Conservation (phyloP, 2,797 vertebrate genomes). For the Enteromius treurensis region DNA sequence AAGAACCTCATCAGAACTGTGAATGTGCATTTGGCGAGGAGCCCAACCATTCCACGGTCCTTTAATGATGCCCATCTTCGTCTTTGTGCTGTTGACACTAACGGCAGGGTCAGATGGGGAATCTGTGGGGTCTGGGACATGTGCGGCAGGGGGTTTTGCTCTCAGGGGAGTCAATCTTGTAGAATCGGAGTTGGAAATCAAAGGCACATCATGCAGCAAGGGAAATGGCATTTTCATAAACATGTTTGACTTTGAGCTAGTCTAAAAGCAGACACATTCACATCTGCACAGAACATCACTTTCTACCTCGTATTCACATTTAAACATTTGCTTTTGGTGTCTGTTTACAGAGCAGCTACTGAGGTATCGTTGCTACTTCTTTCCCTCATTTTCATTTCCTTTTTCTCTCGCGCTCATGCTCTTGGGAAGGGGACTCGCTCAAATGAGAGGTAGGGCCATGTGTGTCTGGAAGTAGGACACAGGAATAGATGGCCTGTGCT, state of each 20-base stretch:
- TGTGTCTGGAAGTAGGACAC: slow-evolving; percentile 79
- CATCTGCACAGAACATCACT: slow-evolving; percentile 2
- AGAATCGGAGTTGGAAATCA: slow-evolving; percentile 30
- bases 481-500: slow-evolving; percentile 82
- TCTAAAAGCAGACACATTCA: not conserved
- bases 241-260: slow-evolving; percentile 38
- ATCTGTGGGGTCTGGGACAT: slow-evolving; percentile 25
- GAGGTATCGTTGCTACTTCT: not conserved
- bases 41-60: not conserved
- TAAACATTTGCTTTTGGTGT: slow-evolving; percentile 31
- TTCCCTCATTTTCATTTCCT: not conserved
- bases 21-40: slow-evolving; percentile 41
- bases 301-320: not conserved
- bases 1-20: slow-evolving; percentile 41
- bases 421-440: slow-evolving; percentile 9
- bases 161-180: slow-evolving; percentile 16
- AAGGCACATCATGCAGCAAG: slow-evolving; percentile 15
- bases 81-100: slow-evolving; percentile 25
- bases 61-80: slow-evolving; percentile 23
- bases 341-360: not conserved
- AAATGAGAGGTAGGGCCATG: slow-evolving; percentile 17
- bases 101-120: slow-evolving; percentile 1
- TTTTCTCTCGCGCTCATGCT: slow-evolving; percentile 1
- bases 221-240: slow-evolving; percentile 41
- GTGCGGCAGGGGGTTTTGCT: slow-evolving; percentile 28